Base-by-base conservation (phyloP, 1,140 invertebrate species). In the Drosophila novamexicana region DNA sequence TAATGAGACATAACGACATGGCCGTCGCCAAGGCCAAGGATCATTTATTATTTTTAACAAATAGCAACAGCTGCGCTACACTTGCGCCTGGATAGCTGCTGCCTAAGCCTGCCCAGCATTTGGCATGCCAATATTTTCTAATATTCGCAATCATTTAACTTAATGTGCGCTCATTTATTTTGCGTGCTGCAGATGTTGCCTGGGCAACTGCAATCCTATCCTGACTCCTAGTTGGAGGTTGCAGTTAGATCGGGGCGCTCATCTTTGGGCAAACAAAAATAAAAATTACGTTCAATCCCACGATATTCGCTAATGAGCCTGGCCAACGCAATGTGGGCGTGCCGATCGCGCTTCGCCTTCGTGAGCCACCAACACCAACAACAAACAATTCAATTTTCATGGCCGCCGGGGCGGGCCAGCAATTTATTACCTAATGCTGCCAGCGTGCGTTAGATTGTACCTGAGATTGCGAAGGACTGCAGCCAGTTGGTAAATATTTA, bases 101-200 rank as follows among this genome's bases (percentile, higher is more conserved):
- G 73, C 58, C 40, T 58, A 63, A 59, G 47, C 44, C 63, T 42
- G 54, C 49, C 59, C 75, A 75, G 65, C 80, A 72, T 77, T 79
- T 72, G 79, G 75, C 76, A 62, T 70, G 76, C 79, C 84, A 79
- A 86, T 86, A 89, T 89, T 86, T 88, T 86, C 83, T 83, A 86
- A 86, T 86, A 86, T 86, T 86, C 84, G 84, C 83, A 89, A 86
- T 86, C 83, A 89, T 86, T 86, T 86, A 86, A 83, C 77, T 86
- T 86, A 86, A 86, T 86, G 84, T 79, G 76, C 80, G 79, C 78
- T 77, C 84, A 89, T 86, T 86, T 79, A 83, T 86, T 79, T 86
- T 89, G 69, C 68, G 61, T 39, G 79, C 52, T 53, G 59, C 68
- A 62, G 40, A 50, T 50, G 49, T 7, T n/a, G 49, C 22, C 49